Evolutionary conservation across 2,888 invertebrate species (phyloP), one percentile per base, ranked within the genome.

Genomic region (Panopea generosa): DNA sequence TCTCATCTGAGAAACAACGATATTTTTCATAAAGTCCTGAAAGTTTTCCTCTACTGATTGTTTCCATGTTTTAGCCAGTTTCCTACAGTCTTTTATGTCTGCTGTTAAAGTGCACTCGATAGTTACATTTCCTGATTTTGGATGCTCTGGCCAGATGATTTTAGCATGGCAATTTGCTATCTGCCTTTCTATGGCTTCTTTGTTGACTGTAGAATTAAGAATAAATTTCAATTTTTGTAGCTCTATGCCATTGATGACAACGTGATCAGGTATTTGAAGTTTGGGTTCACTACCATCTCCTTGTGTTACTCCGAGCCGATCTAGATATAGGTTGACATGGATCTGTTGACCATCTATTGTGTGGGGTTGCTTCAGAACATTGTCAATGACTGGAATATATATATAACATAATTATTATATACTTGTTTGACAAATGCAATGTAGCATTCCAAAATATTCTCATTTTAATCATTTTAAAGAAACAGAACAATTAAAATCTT

Each of bases 61-160:
- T 40, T 69, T 75, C 81, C 81, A 81, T 3, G 53, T 49, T 52
- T 67, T 77, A 11, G 55, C 81, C 3, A 81, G 33, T 63, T 65
- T 77, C 29, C 49, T 45, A 16, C 57, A 77, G 22, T 72, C 69
- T 60, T 74, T 75, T 7, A 45, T 60, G 6, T 77, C 67, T 14
- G 52, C 20, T 6, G 77, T 77, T 11, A 81, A 26, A 4, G 66
- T 69, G 45, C 77, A 81, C 27, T 74, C 65, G 3, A 81, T 18
- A 14, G 33, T 70, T 2, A 73, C 14, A n/a, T 49, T 1, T 62
- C 70, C n/a, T n/a, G n/a, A n/a, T n/a, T n/a, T n/a, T n/a, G n/a
- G n/a, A n/a, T n/a, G n/a, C n/a, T n/a, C n/a, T n/a, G n/a, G n/a
- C n/a, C n/a, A n/a, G n/a, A n/a, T n/a, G n/a, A n/a, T n/a, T n/a